Evolutionary conservation across 2,888 invertebrate species (phyloP).

Genomic region (Pachymerium ferrugineum): DNA sequence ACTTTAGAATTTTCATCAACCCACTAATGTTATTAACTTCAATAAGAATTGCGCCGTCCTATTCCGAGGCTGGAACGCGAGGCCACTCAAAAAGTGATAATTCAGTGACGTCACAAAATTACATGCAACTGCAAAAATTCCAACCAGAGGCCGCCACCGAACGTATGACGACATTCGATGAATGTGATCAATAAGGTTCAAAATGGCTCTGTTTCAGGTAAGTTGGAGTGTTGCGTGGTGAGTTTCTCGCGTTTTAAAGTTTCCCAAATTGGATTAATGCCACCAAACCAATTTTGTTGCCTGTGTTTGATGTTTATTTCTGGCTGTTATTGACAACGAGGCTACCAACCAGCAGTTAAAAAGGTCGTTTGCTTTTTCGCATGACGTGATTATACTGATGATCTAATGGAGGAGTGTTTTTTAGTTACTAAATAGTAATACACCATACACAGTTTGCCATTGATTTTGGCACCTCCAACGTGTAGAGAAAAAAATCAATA

Average conservation of each 20-base stretch:
- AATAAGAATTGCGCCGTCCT: no score
- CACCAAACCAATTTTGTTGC: not conserved
- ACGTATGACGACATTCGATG: not conserved
- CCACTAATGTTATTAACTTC: no score
- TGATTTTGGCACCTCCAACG: not conserved
- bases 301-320: not conserved
- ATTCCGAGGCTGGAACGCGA: no score
- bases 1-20: no score
- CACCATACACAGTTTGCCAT: not conserved
- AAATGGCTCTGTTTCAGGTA: not conserved
- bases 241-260: not conserved
- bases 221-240: not conserved
- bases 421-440: not conserved
- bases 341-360: no score
- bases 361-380: not conserved
- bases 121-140: no score
- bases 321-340: no score
- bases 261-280: not conserved
- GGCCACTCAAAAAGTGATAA: no score
- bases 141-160: not conserved
- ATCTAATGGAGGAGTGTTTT: conserved; percentile 13
- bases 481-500: not conserved
- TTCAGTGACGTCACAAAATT: no score
- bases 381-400: not conserved
- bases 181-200: conserved; percentile 4